These are phyloP conservation scores for Athripsodes cinereus DNA, from an alignment of 2,888 invertebrate genomes.

Conservation along the genomic window DNA sequence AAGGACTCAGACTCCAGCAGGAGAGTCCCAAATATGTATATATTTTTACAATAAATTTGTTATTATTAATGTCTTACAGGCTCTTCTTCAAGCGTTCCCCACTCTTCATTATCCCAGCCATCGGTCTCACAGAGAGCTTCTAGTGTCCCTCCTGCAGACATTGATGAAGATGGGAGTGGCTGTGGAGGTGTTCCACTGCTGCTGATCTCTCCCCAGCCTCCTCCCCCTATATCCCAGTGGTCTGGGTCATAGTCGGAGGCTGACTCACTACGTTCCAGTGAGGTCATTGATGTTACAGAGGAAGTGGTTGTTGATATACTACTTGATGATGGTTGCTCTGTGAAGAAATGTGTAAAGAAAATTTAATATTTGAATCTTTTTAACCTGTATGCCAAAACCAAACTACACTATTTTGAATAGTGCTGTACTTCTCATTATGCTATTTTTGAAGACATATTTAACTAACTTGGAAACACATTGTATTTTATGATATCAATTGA, in stretches of 20 bases:
- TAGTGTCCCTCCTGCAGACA: conserved; percentile 46
- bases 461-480: no score
- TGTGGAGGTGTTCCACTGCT: conserved; percentile 41
- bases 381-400: no score
- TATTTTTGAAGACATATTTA: no score
- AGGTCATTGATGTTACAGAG: conserved; percentile 85
- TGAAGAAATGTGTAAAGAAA: no score
- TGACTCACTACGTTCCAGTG: conserved; percentile 77
- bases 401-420: no score
- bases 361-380: no score
- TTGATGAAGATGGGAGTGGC: conserved; percentile 44
- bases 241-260: conserved; percentile 82
- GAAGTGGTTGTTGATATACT: conserved; percentile 85
- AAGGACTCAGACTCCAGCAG: neutral
- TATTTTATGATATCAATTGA: no score
- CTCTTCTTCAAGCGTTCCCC: conserved; percentile 80
- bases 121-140: conserved; percentile 57
- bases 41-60: no score
- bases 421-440: no score
- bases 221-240: conserved; percentile 79
- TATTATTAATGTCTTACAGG: no score
- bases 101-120: conserved; percentile 82
- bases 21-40: no score
- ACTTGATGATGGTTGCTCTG: conserved; percentile 84
- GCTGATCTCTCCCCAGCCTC: conserved; percentile 89